Conservation (phyloP, 2,888 invertebrate species). For the Mayetiola destructor region DNA sequence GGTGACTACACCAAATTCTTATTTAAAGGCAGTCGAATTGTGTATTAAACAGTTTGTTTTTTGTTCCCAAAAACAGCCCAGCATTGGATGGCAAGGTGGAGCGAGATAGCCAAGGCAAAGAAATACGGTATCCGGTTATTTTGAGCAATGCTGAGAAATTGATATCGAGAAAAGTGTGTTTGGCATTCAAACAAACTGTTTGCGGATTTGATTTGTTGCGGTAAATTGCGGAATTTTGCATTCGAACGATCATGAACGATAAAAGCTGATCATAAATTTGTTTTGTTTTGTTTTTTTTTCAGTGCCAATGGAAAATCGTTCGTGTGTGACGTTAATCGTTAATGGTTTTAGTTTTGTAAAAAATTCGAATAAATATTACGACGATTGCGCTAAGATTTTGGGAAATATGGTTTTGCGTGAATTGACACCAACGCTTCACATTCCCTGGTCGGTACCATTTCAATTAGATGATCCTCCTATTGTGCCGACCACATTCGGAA, state of each 20-base stretch:
- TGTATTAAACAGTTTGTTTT: too few species aligned
- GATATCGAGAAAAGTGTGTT: slow-evolving; percentile 92
- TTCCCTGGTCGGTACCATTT: slow-evolving; percentile 95
- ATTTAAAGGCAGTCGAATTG: too few species aligned
- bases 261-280: background rate
- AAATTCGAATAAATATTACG: slow-evolving; percentile 98
- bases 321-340: slow-evolving; percentile 98
- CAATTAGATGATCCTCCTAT: slow-evolving; percentile 94
- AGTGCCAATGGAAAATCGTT: slow-evolving; percentile 97
- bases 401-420: slow-evolving; percentile 95
- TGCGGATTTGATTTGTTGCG: slow-evolving; percentile 96
- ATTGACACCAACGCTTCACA: slow-evolving; percentile 86
- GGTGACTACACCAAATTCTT: too few species aligned
- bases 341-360: slow-evolving; percentile 99
- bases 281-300: slow-evolving; percentile 22
- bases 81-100: slow-evolving; percentile 98
- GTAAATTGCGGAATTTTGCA: too few species aligned
- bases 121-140: slow-evolving; percentile 97
- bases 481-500: slow-evolving; percentile 96
- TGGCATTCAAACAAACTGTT: slow-evolving; percentile 95
- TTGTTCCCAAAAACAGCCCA: too few species aligned
- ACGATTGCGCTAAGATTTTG: slow-evolving; percentile 96
- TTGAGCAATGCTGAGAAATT: slow-evolving; percentile 93
- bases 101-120: slow-evolving; percentile 92
- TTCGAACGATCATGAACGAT: too few species aligned